Base-by-base conservation (phyloP, 2,888 invertebrate genomes). In the Yponomeuta evonymella region DNA sequence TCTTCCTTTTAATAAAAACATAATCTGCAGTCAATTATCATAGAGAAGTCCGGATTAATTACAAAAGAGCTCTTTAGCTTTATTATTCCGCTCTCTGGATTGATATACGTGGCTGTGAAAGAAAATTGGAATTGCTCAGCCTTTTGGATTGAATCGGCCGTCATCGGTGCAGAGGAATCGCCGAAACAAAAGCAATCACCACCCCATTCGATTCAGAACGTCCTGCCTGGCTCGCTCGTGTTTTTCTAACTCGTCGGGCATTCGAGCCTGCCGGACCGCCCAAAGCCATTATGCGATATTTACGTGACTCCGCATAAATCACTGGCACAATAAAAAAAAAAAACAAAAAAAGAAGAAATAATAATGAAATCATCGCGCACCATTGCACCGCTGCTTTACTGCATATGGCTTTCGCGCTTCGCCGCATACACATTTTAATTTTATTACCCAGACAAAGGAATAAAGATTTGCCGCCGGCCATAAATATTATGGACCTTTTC, bases 251-350 rank as follows among this genome's bases (percentile, higher is more conserved):
- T 71, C 70, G 71, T 65, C 75, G 73, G 75, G 72, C 71, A 68
- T 70, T 65, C 75, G 51, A 58, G 51, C 51, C 8, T 15, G 51
- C 51, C 15, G 75, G 72, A 75, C 74, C 74, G 76, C 76, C 76
- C 76, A 72, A 76, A 74, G 75, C 76, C 80, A 79, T 79, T 81
- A 80, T 78, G 74, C 79, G 78, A 78, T 78, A 77, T 77, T 79
- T 80, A 83, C 84, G 85, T 85, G 86, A 82, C 81, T 78, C 73
- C 77, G 83, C 86, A 85, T 85, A 84, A 83, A 85, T 84, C 81
- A 83, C 75, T 75, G 33, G 71, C 72, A 78, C 79, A 80, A 78
- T 80, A 76, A 79, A 73, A 23, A 23, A 73, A 75, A 75, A 71
- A 70, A 73, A 72, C 72, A 75, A 77, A 76, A 76, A 73, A 48